Evolutionary conservation across 1,140 invertebrate species (phyloP).

Genomic region (Phthorimaea operculella): DNA sequence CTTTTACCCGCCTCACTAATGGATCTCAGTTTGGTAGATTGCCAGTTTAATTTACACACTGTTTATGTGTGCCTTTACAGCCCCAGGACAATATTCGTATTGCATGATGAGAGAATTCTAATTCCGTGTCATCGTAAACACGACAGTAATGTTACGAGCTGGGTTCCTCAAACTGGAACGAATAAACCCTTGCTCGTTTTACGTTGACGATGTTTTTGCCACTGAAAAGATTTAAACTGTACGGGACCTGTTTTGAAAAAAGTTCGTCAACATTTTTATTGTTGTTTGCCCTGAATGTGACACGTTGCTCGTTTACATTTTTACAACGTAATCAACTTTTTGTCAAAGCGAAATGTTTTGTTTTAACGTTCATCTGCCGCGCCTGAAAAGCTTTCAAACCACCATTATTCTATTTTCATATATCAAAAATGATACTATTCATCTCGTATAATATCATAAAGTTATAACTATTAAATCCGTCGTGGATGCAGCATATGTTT

Average conservation of each 20-base stretch:
- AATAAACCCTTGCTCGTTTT: constrained; percentile 2
- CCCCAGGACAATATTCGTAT: constrained; percentile 28
- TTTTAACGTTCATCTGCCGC: constrained; percentile 28
- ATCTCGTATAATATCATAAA: constrained; percentile 56
- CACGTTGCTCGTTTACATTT: constrained; percentile 43
- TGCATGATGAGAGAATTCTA: constrained; percentile 36
- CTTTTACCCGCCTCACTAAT: constrained; percentile 13
- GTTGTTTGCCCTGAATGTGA: constrained; percentile 47
- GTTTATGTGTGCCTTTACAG: constrained; percentile 32
- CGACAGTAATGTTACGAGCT: constrained; percentile 11
- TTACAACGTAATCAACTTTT: constrained; percentile 58
- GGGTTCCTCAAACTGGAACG: background rate
- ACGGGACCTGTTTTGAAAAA: constrained; percentile 4
- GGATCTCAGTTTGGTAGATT: constrained; percentile 23
- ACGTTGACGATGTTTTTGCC: background rate
- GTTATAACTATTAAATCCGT: constrained; percentile 4
- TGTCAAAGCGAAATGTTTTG: constrained; percentile 50
- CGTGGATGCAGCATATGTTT: constrained; percentile 37
- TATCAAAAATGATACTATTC: constrained; percentile 55
- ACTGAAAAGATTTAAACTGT: background rate
- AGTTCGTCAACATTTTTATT: constrained; percentile 3
- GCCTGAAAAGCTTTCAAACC: constrained; percentile 13
- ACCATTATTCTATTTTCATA: constrained; percentile 32
- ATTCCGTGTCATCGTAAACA: constrained; percentile 40
- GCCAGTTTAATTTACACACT: constrained; percentile 32